Conservation (phyloP, 1,140 invertebrate genomes). For the Coenobita brevimanus region DNA sequence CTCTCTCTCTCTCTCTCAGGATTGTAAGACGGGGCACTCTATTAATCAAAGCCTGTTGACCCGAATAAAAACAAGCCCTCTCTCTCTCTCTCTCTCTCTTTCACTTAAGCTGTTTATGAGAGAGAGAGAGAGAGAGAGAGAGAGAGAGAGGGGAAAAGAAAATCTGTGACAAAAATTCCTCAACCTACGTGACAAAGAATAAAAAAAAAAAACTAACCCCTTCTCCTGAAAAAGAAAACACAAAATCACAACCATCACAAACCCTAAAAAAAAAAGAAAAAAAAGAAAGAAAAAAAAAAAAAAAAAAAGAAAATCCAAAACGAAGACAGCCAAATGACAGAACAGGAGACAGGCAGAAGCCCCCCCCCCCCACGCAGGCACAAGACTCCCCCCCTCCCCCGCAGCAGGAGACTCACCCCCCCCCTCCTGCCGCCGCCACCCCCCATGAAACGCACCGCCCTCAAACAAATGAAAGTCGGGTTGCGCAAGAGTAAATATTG, state of each 20-base stretch:
- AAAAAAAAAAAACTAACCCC: not conserved
- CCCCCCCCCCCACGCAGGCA: no score
- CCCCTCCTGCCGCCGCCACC: not conserved
- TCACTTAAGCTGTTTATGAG: no score
- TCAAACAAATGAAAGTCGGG: constrained; percentile 24
- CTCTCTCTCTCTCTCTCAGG: no score
- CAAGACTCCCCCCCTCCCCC: no score
- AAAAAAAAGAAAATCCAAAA: not conserved
- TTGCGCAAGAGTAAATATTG: not conserved
- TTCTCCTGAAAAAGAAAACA: not conserved
- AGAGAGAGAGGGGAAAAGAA: not conserved
- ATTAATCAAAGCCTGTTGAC: no score
- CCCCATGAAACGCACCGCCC: constrained; percentile 6
- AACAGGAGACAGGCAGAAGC: no score
- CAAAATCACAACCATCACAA: not conserved
- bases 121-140: not conserved
- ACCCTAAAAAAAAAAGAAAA: not conserved
- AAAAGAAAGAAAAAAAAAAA: not conserved
- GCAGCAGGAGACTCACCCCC: not conserved
- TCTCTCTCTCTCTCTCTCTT: no score
- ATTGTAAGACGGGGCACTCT: no score
- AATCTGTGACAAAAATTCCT: not conserved
- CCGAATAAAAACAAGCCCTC: no score
- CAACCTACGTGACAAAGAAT: not conserved
- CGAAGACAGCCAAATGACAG: no score